Percentiles rank a stretch among this genome's conserved stretches.
Conservation (phyloP, 2,888 invertebrate species). For the Tetramorium bicarinatum region DNA sequence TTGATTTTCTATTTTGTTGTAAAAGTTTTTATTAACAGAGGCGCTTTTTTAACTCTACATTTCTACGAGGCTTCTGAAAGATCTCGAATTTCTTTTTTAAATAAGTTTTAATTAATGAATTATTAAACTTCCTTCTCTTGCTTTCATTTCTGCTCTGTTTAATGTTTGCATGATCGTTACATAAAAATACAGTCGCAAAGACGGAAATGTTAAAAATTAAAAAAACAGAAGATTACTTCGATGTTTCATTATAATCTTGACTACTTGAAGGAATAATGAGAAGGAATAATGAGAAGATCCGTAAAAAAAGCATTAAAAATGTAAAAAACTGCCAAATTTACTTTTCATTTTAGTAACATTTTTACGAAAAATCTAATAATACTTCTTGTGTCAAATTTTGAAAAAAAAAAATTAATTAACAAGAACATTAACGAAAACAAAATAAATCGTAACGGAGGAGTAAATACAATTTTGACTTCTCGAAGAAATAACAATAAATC, state of each 20-base stretch:
- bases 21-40: not conserved
- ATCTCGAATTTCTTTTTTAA: not conserved
- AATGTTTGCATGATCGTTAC: not conserved
- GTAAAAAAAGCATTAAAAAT: not conserved
- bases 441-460: not conserved
- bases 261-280: not conserved
- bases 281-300: not conserved
- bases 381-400: not conserved
- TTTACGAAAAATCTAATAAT: not conserved
- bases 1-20: not conserved
- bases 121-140: not conserved
- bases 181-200: not conserved
- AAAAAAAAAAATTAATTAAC: not conserved
- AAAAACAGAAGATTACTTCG: not conserved
- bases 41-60: not conserved
- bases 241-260: not conserved
- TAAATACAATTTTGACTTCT: not conserved
- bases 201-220: not conserved
- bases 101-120: constrained; percentile 5
- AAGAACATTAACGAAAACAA: not conserved
- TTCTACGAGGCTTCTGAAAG: not conserved
- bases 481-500: not conserved
- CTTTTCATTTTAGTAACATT: not conserved
- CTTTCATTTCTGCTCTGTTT: constrained; percentile 30
- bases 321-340: not conserved